phyloP scores from a whole-genome alignment of 92 coral and sea anemone species.

The Bergia puertoricense region DNA sequence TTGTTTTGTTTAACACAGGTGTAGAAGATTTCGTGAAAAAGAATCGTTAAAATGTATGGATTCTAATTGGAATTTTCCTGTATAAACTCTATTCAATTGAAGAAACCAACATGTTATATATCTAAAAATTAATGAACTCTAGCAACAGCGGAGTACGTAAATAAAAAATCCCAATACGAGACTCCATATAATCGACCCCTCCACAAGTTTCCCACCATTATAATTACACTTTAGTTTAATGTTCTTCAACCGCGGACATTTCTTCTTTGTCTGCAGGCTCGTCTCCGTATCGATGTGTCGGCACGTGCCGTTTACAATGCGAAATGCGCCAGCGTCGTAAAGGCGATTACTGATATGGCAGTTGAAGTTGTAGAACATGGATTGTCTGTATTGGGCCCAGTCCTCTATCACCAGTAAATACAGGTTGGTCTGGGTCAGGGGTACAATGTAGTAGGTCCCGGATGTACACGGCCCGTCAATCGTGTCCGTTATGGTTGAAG shows the following conservation, averaged over 20 bases:
- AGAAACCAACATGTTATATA: not conserved
- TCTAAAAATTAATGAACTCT: not conserved
- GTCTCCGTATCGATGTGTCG: slow-evolving; percentile 84
- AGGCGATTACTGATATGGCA: slow-evolving; percentile 95
- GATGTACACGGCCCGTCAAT: slow-evolving; percentile 90
- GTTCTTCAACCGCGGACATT: slow-evolving; percentile 86
- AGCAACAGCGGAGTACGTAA: not conserved
- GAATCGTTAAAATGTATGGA: too few species aligned
- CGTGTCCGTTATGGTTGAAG: slow-evolving; percentile 69
- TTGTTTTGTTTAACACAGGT: not conserved
- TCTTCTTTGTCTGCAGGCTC: slow-evolving; percentile 70
- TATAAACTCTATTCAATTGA: not conserved
- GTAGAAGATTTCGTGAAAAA: not conserved
- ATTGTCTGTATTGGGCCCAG: slow-evolving; percentile 95
- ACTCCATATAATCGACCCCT: slow-evolving; percentile 7
- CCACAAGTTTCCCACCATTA: slow-evolving; percentile 46
- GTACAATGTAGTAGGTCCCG: slow-evolving; percentile 87
- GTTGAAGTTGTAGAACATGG: slow-evolving; percentile 96
- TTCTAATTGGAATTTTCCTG: not conserved
- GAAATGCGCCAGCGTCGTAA: slow-evolving; percentile 96
- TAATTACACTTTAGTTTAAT: slow-evolving; percentile 82
- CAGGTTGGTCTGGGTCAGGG: slow-evolving; percentile 89
- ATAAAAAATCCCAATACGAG: not conserved
- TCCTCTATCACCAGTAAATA: slow-evolving; percentile 88
- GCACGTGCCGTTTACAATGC: slow-evolving; percentile 98